Conservation (phyloP, 2,888 invertebrate species). For the Caenorhabditis virilis region DNA sequence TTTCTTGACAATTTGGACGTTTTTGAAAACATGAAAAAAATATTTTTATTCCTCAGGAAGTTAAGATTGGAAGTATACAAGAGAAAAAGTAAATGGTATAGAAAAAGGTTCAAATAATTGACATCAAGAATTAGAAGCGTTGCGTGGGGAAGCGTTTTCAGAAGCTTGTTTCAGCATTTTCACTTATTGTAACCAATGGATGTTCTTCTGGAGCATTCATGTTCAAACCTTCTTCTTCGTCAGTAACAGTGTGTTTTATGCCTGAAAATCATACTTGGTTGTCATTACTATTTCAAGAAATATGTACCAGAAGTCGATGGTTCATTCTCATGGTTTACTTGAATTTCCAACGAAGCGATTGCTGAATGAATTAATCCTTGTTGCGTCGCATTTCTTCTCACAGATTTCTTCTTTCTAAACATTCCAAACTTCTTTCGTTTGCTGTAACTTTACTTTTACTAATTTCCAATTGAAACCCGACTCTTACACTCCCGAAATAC, state of each 20-base stretch:
- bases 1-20: no score
- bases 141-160: no score
- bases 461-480: no score
- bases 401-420: conserved; percentile 33
- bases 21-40: no score
- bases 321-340: conserved; percentile 30
- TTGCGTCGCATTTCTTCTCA: conserved; percentile 34
- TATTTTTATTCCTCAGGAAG: no score
- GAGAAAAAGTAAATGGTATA: no score
- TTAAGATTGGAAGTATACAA: no score
- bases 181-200: conserved; percentile 40
- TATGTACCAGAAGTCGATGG: conserved; percentile 25
- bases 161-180: conserved; percentile 26
- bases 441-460: conserved; percentile 33
- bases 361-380: conserved; percentile 48
- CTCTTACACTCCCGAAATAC: conserved; percentile 19
- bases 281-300: background rate
- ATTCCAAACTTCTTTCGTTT: conserved; percentile 23
- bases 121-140: no score
- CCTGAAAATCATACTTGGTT: background rate
- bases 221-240: conserved; percentile 36
- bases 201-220: conserved; percentile 32
- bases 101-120: no score
- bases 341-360: conserved; percentile 48
- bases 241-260: conserved; percentile 9